Evolutionary conservation across 2,797 vertebrate genomes (phyloP).

Genomic region (Melanotaenia boesemani): DNA sequence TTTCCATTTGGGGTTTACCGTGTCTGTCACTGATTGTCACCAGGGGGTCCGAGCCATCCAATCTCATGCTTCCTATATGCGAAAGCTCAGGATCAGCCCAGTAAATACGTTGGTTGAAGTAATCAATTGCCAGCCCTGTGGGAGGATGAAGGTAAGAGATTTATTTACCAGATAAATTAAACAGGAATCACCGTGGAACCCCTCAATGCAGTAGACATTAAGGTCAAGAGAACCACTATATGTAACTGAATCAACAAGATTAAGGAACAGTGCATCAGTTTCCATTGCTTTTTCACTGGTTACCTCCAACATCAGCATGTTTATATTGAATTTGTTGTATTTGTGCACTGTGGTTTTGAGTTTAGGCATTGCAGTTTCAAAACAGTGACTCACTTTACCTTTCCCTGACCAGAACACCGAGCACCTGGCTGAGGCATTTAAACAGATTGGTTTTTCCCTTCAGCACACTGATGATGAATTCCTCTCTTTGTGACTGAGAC

Average conservation of each 20-base stretch:
- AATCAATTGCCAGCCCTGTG: constrained; percentile 94
- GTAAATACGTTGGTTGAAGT: constrained; percentile 94
- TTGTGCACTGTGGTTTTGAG: background rate
- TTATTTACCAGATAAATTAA: constrained; percentile 73
- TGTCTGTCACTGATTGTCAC: constrained; percentile 91
- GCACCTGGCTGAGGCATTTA: constrained; percentile 59
- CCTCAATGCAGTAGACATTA: constrained; percentile 31
- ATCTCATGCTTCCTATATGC: constrained; percentile 92
- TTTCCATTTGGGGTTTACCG: constrained; percentile 80
- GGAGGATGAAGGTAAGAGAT: constrained; percentile 65
- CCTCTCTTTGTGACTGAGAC: constrained; percentile 62
- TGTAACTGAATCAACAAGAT: constrained; percentile 20
- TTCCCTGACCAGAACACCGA: constrained; percentile 56
- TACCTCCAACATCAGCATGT: constrained; percentile 28
- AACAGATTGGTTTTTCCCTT: constrained; percentile 57
- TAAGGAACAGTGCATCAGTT: background rate
- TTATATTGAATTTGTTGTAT: constrained; percentile 30
- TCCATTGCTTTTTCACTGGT: constrained; percentile 23
- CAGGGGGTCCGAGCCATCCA: constrained; percentile 92
- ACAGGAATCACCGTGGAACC: constrained; percentile 55
- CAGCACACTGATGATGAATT: constrained; percentile 72
- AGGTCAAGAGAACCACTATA: constrained; percentile 24
- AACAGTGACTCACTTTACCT: constrained; percentile 43
- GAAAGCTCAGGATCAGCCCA: constrained; percentile 98
- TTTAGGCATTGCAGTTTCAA: constrained; percentile 49